Base-by-base conservation (phyloP, 2,797 vertebrate genomes). In the Notoglanidium macrostoma region DNA sequence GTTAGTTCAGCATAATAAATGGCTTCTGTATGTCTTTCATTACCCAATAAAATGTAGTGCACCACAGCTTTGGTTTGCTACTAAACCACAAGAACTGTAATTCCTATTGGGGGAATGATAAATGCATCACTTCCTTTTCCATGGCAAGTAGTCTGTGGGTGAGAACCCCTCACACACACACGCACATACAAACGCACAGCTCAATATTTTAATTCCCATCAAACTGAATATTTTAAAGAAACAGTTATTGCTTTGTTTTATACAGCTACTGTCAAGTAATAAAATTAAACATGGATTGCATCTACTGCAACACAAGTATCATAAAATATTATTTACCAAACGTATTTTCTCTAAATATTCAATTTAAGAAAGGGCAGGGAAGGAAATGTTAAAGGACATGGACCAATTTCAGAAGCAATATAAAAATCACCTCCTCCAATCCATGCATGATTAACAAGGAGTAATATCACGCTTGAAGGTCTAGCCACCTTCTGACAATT, bases 391-490 rank as follows among this genome's bases (percentile, higher is more conserved):
- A 87, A 87, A 86, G 89, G 59, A 87, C 26, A 21, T 74, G 82
- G 85, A 85, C 90, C 68, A 86, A 86, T 89, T 95, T 94, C 91
- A 95, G 91, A 92, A 92, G 91, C 92, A 94, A 92, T 94, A 94
- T 77, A 93, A 92, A 91, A 93, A 92, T 92, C 91, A 92, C 92
- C 92, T 91, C 91, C 89, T 93, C 89, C 68, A 88, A 80, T 85
- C 92, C 85, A 89, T 91, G 92, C 94, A 91, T 95, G 95, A 95
- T 94, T 94, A 95, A 95, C 92, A 94, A 92, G 90, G 90, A 92
- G 93, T 91, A 95, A 95, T 95, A 90, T 94, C 95, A 94, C 93
- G 94, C 93, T 92, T 92, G 92, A 92, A 93, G 92, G 94, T 95
- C 95, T 95, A 95, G 92, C 92, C 90, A 77, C 85, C 86, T 79